Percentiles rank a stretch among this genome's conserved stretches.
Conservation (phyloP, 2,113 vertebrate species). For the Silurus meridionalis region DNA sequence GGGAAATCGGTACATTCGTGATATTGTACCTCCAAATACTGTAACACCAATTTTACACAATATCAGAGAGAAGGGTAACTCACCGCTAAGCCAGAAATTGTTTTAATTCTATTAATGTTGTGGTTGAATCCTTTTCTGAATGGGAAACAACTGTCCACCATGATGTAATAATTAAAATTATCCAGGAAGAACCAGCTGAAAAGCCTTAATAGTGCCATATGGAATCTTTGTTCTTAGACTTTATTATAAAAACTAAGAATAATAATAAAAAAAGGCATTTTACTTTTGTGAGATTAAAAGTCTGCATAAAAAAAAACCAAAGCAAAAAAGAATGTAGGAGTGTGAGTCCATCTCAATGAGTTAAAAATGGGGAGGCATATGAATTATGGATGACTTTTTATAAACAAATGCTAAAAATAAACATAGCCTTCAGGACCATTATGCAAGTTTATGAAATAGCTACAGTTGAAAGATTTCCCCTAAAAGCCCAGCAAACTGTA, state of each 20-base stretch:
- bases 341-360: constrained; percentile 6
- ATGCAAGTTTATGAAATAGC: neutral
- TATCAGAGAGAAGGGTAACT: neutral
- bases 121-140: neutral
- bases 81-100: neutral
- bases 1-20: constrained; percentile 93
- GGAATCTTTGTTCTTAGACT: neutral
- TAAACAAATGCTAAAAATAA: constrained; percentile 17
- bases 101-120: neutral
- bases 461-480: neutral
- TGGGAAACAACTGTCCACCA: neutral
- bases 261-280: no score
- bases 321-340: neutral
- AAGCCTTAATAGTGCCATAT: neutral
- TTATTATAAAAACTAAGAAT: neutral
- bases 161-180: neutral
- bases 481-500: neutral
- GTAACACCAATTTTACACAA: neutral
- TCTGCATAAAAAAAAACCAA: no score
- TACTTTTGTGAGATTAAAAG: neutral
- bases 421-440: neutral
- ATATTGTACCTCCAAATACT: constrained; percentile 96
- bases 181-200: neutral
- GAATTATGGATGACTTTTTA: neutral
- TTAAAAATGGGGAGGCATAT: neutral